phyloP scores from a whole-genome alignment of 2,113 vertebrate species.

The Myotis lucifugus region DNA sequence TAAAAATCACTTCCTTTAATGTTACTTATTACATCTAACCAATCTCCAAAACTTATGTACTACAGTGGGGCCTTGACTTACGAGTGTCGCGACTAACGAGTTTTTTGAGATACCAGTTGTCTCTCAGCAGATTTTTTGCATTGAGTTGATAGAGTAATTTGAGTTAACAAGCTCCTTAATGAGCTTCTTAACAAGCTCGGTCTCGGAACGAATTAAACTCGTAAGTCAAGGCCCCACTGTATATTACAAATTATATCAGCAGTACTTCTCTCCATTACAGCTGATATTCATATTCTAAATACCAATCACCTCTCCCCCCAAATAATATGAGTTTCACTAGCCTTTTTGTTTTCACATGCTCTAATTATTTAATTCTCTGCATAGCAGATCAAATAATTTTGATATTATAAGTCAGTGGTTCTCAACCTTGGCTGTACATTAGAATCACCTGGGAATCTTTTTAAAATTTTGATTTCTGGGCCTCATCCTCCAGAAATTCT shows the following conservation, averaged over 20 bases:
- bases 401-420: background rate
- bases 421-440: too few relatives aligned
- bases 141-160: too few relatives aligned
- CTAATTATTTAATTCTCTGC: slow-evolving; percentile 10
- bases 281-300: background rate
- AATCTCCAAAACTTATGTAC: background rate
- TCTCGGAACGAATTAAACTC: too few relatives aligned
- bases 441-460: too few relatives aligned
- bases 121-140: too few relatives aligned
- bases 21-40: background rate
- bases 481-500: too few relatives aligned
- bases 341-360: background rate
- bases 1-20: background rate
- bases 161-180: too few relatives aligned
- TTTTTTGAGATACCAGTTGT: too few relatives aligned
- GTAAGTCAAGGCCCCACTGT: too few relatives aligned
- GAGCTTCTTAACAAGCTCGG: too few relatives aligned
- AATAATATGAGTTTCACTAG: background rate
- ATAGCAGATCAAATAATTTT: background rate
- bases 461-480: too few relatives aligned
- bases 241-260: background rate
- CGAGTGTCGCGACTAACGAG: too few relatives aligned
- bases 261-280: background rate
- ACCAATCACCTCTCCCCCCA: background rate
- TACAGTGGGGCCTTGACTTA: background rate